A percentile compares a stretch with the other conserved stretches of the same genome.
These are phyloP conservation scores for Gorsachius goisagi DNA, from an alignment of 2,113 vertebrate genomes.

Conservation along the genomic window DNA sequence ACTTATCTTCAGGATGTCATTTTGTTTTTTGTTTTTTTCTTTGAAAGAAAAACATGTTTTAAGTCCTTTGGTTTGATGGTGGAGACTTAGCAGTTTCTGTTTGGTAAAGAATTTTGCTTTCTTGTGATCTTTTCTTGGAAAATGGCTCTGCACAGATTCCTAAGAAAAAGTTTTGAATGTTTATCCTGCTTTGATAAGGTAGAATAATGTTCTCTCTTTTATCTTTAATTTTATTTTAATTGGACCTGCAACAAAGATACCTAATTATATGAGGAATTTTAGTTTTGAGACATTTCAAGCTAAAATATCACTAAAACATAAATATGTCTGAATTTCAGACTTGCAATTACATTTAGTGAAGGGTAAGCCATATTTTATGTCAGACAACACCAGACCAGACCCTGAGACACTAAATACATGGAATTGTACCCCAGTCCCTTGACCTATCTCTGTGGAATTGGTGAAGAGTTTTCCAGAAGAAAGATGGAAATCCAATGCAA, in stretches of 20 bases:
- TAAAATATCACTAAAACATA: slow-evolving; percentile 1
- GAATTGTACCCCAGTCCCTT: background rate
- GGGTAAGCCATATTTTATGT: background rate
- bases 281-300: slow-evolving; percentile 29
- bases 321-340: slow-evolving; percentile 28
- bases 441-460: background rate
- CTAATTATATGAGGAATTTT: background rate
- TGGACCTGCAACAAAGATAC: slow-evolving; percentile 38
- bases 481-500: background rate
- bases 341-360: background rate
- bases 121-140: slow-evolving; percentile 36
- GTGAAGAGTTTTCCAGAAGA: background rate
- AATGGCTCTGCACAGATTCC: background rate
- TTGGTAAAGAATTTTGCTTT: background rate
- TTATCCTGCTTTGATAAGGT: slow-evolving; percentile 52
- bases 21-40: background rate
- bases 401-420: background rate
- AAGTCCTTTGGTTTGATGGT: slow-evolving; percentile 6
- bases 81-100: background rate
- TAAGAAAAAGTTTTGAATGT: slow-evolving; percentile 18
- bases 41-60: slow-evolving; percentile 7
- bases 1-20: slow-evolving; percentile 54
- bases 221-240: slow-evolving; percentile 55
- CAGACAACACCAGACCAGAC: background rate
- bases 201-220: slow-evolving; percentile 34